Conservation (phyloP, 2,797 vertebrate genomes). For the Heteromormyrus szaboi region DNA sequence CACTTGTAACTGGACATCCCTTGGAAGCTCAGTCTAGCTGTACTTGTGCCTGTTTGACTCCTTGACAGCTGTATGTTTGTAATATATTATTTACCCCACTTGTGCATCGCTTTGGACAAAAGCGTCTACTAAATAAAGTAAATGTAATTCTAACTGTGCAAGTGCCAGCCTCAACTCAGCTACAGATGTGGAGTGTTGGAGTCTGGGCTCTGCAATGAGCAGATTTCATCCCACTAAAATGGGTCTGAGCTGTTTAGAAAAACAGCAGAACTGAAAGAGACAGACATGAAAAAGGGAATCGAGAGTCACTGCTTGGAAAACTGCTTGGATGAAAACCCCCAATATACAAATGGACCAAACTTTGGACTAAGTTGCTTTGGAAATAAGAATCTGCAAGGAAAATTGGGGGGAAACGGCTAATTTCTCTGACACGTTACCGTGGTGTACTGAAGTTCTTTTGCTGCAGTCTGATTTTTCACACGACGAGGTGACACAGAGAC, state of each 20-base stretch:
- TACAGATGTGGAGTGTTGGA: background rate
- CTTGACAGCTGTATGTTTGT: background rate
- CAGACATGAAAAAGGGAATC: background rate
- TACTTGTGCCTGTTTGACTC: background rate
- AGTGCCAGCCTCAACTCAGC: background rate
- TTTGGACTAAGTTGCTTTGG: background rate
- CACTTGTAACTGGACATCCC: background rate
- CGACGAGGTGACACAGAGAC: background rate
- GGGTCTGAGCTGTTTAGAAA: background rate
- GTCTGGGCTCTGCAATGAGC: background rate
- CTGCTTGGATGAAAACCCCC: background rate
- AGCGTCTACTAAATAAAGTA: background rate
- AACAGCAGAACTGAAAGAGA: background rate
- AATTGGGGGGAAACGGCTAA: background rate
- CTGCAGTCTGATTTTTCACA: background rate
- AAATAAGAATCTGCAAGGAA: background rate
- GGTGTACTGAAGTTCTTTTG: background rate
- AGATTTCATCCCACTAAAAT: background rate
- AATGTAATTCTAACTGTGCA: background rate
- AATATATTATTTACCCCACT: background rate
- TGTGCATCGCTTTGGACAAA: background rate
- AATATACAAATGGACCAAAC: background rate
- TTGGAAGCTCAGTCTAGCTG: background rate
- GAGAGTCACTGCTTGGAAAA: background rate
- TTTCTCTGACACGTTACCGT: background rate